Percentiles rank a stretch among this genome's conserved stretches.
phyloP scores from a whole-genome alignment of 1,140 invertebrate species.

The Drosophila bocki region DNA sequence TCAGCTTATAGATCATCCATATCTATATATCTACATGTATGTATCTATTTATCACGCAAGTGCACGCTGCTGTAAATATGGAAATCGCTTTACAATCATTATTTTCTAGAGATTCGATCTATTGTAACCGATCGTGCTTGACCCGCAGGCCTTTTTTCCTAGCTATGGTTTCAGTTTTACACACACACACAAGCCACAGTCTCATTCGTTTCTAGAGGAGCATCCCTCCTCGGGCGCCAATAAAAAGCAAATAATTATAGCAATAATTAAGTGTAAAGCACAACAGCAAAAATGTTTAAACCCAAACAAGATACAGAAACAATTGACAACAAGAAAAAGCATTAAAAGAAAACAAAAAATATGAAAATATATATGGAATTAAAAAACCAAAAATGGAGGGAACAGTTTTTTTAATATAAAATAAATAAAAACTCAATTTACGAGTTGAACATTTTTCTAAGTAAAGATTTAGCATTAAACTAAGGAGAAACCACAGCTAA shows the following conservation, averaged over 20 bases:
- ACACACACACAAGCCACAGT: constrained; percentile 4
- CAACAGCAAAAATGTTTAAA: constrained; percentile 41
- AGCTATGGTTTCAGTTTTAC: constrained; percentile 78
- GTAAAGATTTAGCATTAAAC: constrained; percentile 52
- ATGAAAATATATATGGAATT: constrained; percentile 64
- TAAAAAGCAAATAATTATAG: constrained; percentile 65
- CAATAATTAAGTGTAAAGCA: constrained; percentile 71
- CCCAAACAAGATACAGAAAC: constrained; percentile 62
- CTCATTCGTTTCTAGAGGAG: constrained; percentile 38
- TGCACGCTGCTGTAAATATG: constrained; percentile 64
- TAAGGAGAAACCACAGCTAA: constrained; percentile 35
- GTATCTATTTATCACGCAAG: constrained; percentile 39
- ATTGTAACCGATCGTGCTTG: constrained; percentile 34
- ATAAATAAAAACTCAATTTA: constrained; percentile 75
- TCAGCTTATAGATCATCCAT: constrained; percentile 50
- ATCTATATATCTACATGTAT: constrained; percentile 29
- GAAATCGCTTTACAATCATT: constrained; percentile 67
- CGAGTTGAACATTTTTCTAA: constrained; percentile 77
- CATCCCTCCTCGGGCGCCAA: constrained; percentile 26
- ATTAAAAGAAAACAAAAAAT: constrained; percentile 10
- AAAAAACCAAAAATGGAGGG: constrained; percentile 81
- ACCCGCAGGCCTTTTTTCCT: constrained; percentile 58
- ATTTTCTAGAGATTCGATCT: constrained; percentile 58
- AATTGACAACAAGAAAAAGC: constrained; percentile 68
- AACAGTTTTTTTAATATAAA: constrained; percentile 69